These are phyloP conservation scores for Cyphomyrus discorhynchus DNA, from an alignment of 2,113 vertebrate genomes.

Conservation along the genomic window DNA sequence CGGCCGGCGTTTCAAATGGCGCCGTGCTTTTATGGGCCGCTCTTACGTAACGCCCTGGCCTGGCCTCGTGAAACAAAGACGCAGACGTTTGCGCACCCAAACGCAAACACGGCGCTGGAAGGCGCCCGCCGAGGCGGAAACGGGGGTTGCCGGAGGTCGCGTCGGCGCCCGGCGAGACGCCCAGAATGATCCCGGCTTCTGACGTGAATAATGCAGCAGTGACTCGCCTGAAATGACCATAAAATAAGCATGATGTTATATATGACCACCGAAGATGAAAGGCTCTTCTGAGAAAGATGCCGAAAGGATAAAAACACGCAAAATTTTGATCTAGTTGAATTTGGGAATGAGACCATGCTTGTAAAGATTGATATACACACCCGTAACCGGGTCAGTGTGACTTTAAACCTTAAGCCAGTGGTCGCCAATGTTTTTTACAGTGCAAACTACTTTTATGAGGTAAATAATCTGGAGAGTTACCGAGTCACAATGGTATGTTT, in stretches of 20 bases:
- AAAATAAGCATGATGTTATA: background rate
- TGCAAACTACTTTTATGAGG: background rate
- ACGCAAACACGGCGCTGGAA: constrained; percentile 27
- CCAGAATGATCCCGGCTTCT: background rate
- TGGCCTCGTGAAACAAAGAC: constrained; percentile 10
- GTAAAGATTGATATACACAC: background rate
- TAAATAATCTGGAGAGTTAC: background rate
- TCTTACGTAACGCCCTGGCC: constrained; percentile 10
- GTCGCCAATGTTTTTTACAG: background rate
- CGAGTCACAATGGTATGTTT: background rate
- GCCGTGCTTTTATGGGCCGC: constrained; percentile 1
- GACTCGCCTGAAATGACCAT: background rate
- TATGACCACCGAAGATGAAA: background rate
- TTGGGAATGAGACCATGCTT: background rate
- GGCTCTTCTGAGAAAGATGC: background rate
- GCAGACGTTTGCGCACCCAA: constrained; percentile 25
- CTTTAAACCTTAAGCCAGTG: background rate
- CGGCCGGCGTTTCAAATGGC: background rate
- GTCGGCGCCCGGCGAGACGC: background rate
- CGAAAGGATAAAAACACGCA: background rate
- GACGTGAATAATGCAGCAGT: background rate
- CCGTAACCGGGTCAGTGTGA: background rate
- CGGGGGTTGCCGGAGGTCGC: background rate
- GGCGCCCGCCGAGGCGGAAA: constrained; percentile 14
- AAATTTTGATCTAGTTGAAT: background rate